Evolutionary conservation across 2,888 invertebrate species (phyloP).

Genomic region (Ochropleura plecta): DNA sequence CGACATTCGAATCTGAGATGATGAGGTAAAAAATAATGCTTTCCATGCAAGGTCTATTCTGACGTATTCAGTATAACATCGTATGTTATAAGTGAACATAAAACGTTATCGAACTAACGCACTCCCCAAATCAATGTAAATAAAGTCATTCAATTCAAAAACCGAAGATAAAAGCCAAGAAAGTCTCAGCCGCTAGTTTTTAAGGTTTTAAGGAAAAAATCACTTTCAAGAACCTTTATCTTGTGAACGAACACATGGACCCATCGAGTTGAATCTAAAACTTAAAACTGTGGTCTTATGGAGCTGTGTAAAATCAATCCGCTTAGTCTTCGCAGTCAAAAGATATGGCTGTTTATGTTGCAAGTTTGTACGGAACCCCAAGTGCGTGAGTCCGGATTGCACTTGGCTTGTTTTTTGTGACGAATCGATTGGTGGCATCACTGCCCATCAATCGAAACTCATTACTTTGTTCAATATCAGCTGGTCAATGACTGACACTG

Average conservation of each 20-base stretch:
- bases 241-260: no score
- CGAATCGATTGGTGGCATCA: slow-evolving; percentile 54
- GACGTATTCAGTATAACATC: slow-evolving; percentile 6
- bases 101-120: slow-evolving; percentile 39
- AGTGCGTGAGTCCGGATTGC: no score
- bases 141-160: slow-evolving; percentile 42
- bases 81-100: slow-evolving; percentile 29
- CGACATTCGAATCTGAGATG: slow-evolving; percentile 18
- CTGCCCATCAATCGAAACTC: slow-evolving; percentile 60
- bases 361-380: no score
- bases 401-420: slow-evolving; percentile 15
- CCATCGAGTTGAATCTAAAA: no score
- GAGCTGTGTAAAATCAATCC: no score
- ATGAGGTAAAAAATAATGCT: neutral
- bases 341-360: no score
- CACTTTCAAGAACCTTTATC: no score
- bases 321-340: no score
- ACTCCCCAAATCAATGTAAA: slow-evolving; percentile 34
- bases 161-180: slow-evolving; percentile 25
- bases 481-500: slow-evolving; percentile 61
- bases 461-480: slow-evolving; percentile 60
- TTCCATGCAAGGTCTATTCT: slow-evolving; percentile 15
- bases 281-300: no score
- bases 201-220: neutral
- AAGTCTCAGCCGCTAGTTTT: slow-evolving; percentile 25